Evolutionary conservation across 1,140 invertebrate genomes (phyloP).

Genomic region (Solen grandis): DNA sequence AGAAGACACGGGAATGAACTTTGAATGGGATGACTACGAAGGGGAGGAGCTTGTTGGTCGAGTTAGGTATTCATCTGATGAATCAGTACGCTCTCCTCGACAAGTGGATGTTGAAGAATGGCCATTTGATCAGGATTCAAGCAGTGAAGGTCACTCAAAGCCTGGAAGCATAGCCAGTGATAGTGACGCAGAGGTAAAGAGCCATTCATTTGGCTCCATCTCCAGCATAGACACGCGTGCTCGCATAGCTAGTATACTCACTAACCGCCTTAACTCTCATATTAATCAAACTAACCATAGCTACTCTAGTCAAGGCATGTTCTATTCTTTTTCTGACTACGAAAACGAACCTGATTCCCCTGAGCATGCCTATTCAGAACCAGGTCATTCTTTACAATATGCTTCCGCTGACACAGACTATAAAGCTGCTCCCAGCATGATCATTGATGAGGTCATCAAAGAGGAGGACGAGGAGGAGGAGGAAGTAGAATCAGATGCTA

Average conservation of each 20-base stretch:
- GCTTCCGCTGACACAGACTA: conserved; percentile 1
- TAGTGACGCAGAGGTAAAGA: conserved; percentile 44
- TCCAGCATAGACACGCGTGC: conserved; percentile 47
- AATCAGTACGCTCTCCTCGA: conserved; percentile 57
- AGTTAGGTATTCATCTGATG: conserved; percentile 27
- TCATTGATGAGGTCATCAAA: conserved; percentile 8
- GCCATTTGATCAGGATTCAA: conserved; percentile 69
- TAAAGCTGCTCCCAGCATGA: conserved; percentile 20
- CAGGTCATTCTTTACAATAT: conserved; percentile 16
- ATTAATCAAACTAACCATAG: conserved; percentile 57
- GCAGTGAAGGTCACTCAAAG: conserved; percentile 59
- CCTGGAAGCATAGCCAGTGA: conserved; percentile 56
- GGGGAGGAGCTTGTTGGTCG: conserved; percentile 70
- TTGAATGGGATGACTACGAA: conserved; percentile 77
- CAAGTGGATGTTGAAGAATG: conserved; percentile 71
- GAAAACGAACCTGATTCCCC: conserved; percentile 65
- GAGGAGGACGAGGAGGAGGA: conserved; percentile 13
- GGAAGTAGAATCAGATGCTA: not conserved
- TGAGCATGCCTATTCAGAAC: conserved; percentile 58
- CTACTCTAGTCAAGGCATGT: conserved; percentile 47
- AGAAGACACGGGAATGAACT: conserved; percentile 63
- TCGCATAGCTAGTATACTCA: conserved; percentile 53
- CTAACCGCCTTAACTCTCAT: conserved; percentile 55
- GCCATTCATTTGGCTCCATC: conserved; percentile 37
- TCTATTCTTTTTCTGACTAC: conserved; percentile 67